phyloP scores from a whole-genome alignment of 2,888 invertebrate genomes.

The Penaeus monodon region DNA sequence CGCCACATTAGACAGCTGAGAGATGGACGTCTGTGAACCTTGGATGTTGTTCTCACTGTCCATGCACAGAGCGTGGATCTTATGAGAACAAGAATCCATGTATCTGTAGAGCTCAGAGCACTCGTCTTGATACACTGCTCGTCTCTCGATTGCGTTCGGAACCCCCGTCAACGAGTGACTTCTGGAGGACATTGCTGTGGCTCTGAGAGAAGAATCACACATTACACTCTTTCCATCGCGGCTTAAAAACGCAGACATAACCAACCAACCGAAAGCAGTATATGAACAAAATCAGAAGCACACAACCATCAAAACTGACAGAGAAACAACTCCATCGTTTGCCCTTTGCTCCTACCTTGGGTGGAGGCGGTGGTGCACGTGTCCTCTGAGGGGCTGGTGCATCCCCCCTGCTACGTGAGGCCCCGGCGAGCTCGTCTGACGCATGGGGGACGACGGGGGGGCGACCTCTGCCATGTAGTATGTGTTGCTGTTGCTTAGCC shows the following conservation, averaged over 20 bases:
- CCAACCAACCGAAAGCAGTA: no score
- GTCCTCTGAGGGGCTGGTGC: conserved; percentile 1
- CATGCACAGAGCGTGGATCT: conserved; percentile 35
- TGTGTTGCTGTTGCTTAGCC: conserved; percentile 31
- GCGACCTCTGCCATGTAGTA: conserved; percentile 27
- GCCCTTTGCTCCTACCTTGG: background rate
- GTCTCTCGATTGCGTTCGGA: conserved; percentile 10
- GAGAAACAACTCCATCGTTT: background rate
- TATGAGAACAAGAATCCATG: conserved; percentile 44
- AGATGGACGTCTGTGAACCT: conserved; percentile 81
- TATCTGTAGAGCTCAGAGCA: conserved; percentile 35
- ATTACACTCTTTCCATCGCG: no score
- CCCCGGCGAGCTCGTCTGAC: background rate
- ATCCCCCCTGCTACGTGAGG: background rate
- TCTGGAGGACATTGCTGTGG: conserved; percentile 8
- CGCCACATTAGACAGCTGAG: conserved; percentile 82
- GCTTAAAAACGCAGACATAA: no score
- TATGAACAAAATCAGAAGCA: no score
- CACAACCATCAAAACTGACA: no score
- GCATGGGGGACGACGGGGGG: background rate
- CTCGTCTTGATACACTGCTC: conserved; percentile 32
- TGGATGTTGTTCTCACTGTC: conserved; percentile 57
- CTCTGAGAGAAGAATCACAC: conserved; percentile 5
- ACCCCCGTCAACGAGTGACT: conserved; percentile 32
- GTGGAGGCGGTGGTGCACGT: conserved; percentile 10